Evolutionary conservation across 2,888 invertebrate species (phyloP), one percentile per base, ranked within the genome.

Genomic region (Ashinkailepas kermadecensis): DNA sequence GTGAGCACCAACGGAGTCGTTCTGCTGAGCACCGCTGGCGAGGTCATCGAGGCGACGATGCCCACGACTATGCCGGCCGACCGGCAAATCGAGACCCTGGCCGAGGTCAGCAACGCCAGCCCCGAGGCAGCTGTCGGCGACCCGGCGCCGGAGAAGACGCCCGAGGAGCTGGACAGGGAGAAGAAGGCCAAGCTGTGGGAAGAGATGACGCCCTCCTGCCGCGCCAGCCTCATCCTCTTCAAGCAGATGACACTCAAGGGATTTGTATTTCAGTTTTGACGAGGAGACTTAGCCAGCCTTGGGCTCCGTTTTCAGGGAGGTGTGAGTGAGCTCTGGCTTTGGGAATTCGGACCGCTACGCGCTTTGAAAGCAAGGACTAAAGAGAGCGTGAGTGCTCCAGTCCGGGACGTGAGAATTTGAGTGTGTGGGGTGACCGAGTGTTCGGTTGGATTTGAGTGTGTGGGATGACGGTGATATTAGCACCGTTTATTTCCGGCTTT

Each of bases 171-270:
- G 54, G 74, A 74, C 21, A 10, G 74, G 39, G 54, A 74, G 74
- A 54, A 15, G 54, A 74, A 74, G 74, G 74, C 54, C 13, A 9
- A 74, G 74, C 13, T 78, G 57, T 78, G 78, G 78, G 13, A 58
- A 12, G 15, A 78, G 25, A 78, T 78, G 78, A 78, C 78, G 57
- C 78, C 78, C 23, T 57, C 57, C 13, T 78, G 78, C 15, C 56
- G n/a, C 1, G 78, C 58, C 7, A 21, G 21, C 12, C 21, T 78
- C 4, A 23, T 23, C 13, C 78, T 78, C 58, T 58, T 78, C 58
- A 57, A 23, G 57, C 11, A 18, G 58, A 11, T 56, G 57, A 23
- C n/a, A 7, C 78, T 78, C 58, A 74, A 74, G 74, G 74, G 74
- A 9, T 74, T 74, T 54, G 74, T 74, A 15, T 74, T 74, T 21